A percentile compares a stretch with the other conserved stretches of the same genome.
Conservation (phyloP, 2,888 invertebrate species). For the Cynaeus angustus region DNA sequence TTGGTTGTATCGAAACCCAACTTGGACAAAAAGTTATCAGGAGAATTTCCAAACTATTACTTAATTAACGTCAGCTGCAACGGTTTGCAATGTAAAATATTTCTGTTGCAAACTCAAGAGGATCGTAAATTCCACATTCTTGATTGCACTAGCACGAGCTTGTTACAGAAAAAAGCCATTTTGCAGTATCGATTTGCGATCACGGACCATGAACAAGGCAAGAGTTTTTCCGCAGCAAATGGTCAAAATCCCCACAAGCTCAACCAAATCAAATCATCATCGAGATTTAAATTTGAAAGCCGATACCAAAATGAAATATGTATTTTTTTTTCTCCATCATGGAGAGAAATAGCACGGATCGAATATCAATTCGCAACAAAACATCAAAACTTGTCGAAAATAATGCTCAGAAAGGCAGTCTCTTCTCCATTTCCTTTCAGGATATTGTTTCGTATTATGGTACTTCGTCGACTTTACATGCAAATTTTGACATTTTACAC, state of each 20-base stretch:
- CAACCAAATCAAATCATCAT: slow-evolving; percentile 43
- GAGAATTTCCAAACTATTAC: slow-evolving; percentile 37
- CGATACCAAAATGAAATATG: slow-evolving; percentile 40
- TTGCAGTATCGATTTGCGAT: slow-evolving; percentile 21
- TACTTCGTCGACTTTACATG: slow-evolving; percentile 36
- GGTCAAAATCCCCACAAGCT: slow-evolving; percentile 21
- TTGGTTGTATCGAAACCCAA: slow-evolving; percentile 19
- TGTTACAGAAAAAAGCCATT: slow-evolving; percentile 10
- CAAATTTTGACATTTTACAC: slow-evolving; percentile 41
- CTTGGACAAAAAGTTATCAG: slow-evolving; percentile 8
- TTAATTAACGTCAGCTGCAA: slow-evolving; percentile 36
- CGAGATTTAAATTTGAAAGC: slow-evolving; percentile 46
- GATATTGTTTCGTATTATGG: slow-evolving; percentile 44
- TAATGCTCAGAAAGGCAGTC: slow-evolving; percentile 31
- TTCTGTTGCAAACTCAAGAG: slow-evolving; percentile 4
- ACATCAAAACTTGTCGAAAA: slow-evolving; percentile 45
- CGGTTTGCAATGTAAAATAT: slow-evolving; percentile 18
- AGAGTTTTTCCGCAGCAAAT: slow-evolving; percentile 18
- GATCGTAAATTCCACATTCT: slow-evolving; percentile 9
- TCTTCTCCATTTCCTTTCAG: slow-evolving; percentile 39
- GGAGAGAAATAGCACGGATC: slow-evolving; percentile 37
- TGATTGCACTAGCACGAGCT: slow-evolving; percentile 2
- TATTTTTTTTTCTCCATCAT: slow-evolving; percentile 29
- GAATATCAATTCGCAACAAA: slow-evolving; percentile 47
- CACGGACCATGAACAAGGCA: slow-evolving; percentile 7